Evolutionary conservation across 2,797 vertebrate genomes (phyloP).

Genomic region (Characodon lateralis): DNA sequence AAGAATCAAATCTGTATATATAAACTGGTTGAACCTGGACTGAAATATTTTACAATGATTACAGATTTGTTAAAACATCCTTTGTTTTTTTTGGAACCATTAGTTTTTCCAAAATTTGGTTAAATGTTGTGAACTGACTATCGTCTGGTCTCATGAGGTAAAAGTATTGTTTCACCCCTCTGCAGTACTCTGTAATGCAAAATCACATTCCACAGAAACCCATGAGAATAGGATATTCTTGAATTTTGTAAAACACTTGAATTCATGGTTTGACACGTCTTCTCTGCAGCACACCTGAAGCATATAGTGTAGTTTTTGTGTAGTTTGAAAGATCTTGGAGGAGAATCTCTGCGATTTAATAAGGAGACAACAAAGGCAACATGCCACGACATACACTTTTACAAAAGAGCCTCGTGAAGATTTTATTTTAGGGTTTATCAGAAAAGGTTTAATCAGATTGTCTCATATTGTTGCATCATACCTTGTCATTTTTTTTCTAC

Average conservation of each 20-base stretch:
- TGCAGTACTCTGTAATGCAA: not conserved
- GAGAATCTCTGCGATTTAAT: not conserved
- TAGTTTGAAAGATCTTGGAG: not conserved
- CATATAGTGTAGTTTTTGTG: not conserved
- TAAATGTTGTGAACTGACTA: not conserved
- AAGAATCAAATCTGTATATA: not conserved
- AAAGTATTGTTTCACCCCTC: not conserved
- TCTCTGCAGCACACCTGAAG: not conserved
- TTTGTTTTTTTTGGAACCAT: not conserved
- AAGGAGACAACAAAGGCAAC: not conserved
- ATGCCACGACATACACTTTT: not conserved
- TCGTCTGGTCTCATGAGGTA: not conserved
- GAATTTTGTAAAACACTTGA: not conserved
- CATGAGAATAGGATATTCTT: not conserved
- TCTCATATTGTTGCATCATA: slow-evolving; percentile 18
- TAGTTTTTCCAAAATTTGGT: not conserved
- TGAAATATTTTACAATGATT: not conserved
- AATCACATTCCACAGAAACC: not conserved
- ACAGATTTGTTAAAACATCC: not conserved
- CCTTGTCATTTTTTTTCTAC: not conserved
- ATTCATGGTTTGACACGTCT: not conserved
- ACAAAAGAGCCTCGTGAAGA: not conserved
- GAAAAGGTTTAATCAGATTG: not conserved
- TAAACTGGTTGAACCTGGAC: not conserved
- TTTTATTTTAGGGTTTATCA: not conserved